A percentile compares a stretch with the other conserved stretches of the same genome.
Evolutionary conservation across 2,888 invertebrate species (phyloP).

Genomic region (Xestoiulus laeticollis): DNA sequence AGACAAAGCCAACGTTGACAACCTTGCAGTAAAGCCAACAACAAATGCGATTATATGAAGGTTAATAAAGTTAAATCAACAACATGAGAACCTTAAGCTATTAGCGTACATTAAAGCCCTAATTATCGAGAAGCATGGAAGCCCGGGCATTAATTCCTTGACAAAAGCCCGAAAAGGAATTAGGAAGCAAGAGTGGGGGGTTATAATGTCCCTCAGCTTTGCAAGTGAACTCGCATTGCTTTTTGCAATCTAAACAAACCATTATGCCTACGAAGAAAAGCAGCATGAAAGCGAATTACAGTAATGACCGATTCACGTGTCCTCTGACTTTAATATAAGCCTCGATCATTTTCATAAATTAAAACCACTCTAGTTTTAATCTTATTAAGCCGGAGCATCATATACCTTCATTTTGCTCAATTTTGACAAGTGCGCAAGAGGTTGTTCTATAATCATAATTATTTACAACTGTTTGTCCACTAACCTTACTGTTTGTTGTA

Average conservation of each 20-base stretch:
- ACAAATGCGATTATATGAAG: slow-evolving; percentile 23
- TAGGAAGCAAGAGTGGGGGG: slow-evolving; percentile 6
- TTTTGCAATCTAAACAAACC: slow-evolving; percentile 11
- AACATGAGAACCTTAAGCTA: slow-evolving; percentile 29
- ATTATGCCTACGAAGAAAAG: background rate
- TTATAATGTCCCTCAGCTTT: slow-evolving; percentile 32
- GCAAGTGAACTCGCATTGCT: background rate
- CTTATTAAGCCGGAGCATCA: background rate
- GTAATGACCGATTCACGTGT: background rate
- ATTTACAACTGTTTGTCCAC: background rate
- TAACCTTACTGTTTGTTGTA: no score
- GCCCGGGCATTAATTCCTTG: background rate
- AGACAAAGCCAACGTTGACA: slow-evolving; percentile 5
- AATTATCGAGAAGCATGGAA: slow-evolving; percentile 2
- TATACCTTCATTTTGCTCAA: background rate
- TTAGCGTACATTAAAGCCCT: slow-evolving; percentile 34
- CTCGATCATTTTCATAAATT: slow-evolving; percentile 8
- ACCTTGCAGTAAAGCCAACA: background rate
- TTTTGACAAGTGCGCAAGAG: background rate
- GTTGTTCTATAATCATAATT: background rate
- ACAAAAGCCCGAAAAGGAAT: slow-evolving; percentile 34
- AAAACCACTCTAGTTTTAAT: background rate
- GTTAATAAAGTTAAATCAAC: slow-evolving; percentile 33
- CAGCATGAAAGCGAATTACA: background rate
- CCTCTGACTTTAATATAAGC: background rate